These are phyloP conservation scores for Parazoanthus darwini DNA, from an alignment of 92 coral and sea anemone species.

Conservation along the genomic window DNA sequence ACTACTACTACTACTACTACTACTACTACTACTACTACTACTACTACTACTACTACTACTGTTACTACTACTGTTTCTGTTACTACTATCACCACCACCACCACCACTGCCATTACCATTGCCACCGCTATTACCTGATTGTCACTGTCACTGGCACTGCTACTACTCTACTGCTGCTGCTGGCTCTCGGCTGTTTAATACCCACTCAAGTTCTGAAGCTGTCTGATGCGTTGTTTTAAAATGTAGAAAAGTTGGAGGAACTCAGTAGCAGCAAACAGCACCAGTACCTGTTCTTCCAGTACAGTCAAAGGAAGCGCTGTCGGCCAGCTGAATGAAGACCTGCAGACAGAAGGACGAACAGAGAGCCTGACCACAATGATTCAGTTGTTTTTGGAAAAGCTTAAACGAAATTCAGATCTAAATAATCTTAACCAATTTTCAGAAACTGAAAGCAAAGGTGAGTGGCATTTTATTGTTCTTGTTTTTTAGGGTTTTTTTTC, in stretches of 20 bases:
- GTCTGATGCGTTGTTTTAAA: neutral
- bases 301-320: neutral
- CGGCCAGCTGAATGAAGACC: neutral
- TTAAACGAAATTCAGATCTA: neutral
- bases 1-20: slow-evolving; percentile 2
- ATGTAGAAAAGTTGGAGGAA: neutral
- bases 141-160: neutral
- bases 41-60: neutral
- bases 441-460: neutral
- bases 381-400: neutral
- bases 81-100: neutral
- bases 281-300: neutral
- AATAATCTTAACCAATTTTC: neutral
- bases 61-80: neutral
- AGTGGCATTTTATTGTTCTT: neutral
- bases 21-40: slow-evolving; percentile 9
- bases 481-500: no score
- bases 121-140: neutral
- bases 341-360: neutral
- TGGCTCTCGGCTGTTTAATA: neutral
- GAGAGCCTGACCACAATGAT: neutral
- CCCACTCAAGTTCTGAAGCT: no score
- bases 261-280: neutral
- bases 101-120: neutral
- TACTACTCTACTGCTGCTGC: neutral